A percentile compares a stretch with the other conserved stretches of the same genome.
Conservation (phyloP, 2,797 vertebrate species). For the Sphenopsis melanotis region DNA sequence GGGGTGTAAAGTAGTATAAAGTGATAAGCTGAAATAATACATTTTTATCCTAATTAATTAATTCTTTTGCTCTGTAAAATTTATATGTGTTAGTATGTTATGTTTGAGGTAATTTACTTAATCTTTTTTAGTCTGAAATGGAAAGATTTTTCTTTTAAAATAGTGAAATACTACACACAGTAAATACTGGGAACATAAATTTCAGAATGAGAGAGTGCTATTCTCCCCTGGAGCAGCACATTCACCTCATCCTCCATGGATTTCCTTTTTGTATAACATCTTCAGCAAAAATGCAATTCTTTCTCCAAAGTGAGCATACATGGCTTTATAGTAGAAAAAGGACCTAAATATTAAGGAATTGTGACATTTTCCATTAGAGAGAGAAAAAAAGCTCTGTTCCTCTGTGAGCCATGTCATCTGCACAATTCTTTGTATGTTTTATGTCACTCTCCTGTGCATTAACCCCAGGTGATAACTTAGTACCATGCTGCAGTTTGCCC, state of each 20-base stretch:
- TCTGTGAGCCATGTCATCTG: background rate
- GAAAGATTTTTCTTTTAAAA: background rate
- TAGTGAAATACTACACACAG: background rate
- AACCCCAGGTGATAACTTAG: background rate
- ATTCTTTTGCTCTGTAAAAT: background rate
- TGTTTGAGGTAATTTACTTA: background rate
- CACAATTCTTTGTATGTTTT: background rate
- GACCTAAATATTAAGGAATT: background rate
- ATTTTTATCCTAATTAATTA: background rate
- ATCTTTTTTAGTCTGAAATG: background rate
- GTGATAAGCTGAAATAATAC: background rate
- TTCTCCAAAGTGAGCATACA: background rate
- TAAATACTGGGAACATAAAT: background rate
- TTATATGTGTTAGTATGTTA: background rate
- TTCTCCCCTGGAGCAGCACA: background rate
- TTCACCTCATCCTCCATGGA: background rate
- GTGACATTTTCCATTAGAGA: background rate
- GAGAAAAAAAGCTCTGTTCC: background rate
- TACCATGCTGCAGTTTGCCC: accelerated
- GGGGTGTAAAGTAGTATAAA: background rate
- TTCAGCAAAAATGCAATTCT: background rate
- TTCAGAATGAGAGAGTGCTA: background rate
- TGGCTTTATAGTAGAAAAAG: background rate
- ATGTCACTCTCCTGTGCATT: background rate
- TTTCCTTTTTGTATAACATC: background rate